These are phyloP conservation scores for Catalaphyllia jardinei DNA, from an alignment of 64 coral and sea anemone genomes.

Conservation along the genomic window DNA sequence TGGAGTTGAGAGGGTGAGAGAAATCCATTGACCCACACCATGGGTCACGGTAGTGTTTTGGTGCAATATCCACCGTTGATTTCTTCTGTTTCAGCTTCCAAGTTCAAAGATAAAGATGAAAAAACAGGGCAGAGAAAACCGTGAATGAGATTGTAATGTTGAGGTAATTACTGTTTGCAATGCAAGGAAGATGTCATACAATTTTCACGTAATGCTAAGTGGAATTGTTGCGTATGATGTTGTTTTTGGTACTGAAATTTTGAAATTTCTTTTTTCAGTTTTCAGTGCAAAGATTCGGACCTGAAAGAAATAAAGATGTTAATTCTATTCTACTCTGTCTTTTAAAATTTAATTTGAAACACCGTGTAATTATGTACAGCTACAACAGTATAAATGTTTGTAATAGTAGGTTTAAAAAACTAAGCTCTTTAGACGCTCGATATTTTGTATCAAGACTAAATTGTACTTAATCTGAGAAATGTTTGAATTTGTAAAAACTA, in stretches of 20 bases:
- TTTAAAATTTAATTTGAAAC: not conserved
- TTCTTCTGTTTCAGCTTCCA: slow-evolving; percentile 8
- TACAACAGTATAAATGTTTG: not conserved
- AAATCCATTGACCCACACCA: too few species aligned
- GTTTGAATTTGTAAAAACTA: slow-evolving; percentile 13
- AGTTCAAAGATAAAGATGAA: slow-evolving; percentile 35
- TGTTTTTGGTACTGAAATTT: too few species aligned
- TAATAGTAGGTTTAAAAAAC: not conserved
- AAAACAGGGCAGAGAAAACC: slow-evolving; percentile 17
- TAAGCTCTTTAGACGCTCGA: not conserved
- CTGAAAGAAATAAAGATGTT: not conserved
- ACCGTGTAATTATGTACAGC: slow-evolving; percentile 19
- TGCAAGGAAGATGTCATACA: too few species aligned
- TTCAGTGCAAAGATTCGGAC: not conserved
- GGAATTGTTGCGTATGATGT: too few species aligned
- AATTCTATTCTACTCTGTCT: not conserved
- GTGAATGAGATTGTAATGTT: not conserved
- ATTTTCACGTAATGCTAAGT: too few species aligned
- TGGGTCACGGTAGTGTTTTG: too few species aligned
- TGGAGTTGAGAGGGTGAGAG: too few species aligned
- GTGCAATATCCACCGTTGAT: not conserved
- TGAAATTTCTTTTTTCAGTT: not conserved
- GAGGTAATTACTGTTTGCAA: not conserved
- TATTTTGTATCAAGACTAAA: slow-evolving; percentile 10
- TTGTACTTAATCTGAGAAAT: not conserved